Conservation (phyloP, 2,888 invertebrate genomes). For the Adineta ricciae region DNA sequence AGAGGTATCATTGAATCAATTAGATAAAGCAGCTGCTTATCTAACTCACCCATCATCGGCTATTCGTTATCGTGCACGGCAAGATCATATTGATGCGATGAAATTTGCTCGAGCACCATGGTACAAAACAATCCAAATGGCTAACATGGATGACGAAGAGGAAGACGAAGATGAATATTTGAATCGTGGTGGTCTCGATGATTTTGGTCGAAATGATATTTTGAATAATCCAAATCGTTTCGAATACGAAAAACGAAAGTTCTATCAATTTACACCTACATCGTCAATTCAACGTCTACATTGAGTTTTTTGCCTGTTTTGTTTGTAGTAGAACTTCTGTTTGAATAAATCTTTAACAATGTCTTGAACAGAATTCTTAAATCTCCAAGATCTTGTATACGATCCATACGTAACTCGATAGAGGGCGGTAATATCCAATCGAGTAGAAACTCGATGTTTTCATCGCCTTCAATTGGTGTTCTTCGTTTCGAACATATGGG, state of each 20-base stretch:
- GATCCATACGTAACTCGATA: no score
- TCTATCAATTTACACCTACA: neutral
- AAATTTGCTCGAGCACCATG: slow-evolving; percentile 2
- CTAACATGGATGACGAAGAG: neutral
- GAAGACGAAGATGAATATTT: neutral
- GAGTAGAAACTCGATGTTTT: no score
- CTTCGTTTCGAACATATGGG: neutral
- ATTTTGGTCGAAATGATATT: slow-evolving; percentile 1
- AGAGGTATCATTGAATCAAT: neutral
- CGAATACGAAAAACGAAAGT: neutral
- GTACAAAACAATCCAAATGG: neutral
- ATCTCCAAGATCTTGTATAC: no score
- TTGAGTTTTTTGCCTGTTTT: neutral
- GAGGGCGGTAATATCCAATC: no score
- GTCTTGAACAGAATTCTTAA: no score
- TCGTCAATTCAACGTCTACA: neutral
- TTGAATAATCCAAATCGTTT: neutral
- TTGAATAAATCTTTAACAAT: no score
- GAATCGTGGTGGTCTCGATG: neutral
- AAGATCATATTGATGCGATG: neutral
- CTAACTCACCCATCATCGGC: neutral
- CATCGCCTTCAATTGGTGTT: neutral
- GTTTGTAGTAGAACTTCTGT: neutral
- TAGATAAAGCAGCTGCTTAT: neutral
- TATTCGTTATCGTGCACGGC: neutral